Conservation (phyloP, 2,888 invertebrate genomes). For the Acanthosepion esculentum region DNA sequence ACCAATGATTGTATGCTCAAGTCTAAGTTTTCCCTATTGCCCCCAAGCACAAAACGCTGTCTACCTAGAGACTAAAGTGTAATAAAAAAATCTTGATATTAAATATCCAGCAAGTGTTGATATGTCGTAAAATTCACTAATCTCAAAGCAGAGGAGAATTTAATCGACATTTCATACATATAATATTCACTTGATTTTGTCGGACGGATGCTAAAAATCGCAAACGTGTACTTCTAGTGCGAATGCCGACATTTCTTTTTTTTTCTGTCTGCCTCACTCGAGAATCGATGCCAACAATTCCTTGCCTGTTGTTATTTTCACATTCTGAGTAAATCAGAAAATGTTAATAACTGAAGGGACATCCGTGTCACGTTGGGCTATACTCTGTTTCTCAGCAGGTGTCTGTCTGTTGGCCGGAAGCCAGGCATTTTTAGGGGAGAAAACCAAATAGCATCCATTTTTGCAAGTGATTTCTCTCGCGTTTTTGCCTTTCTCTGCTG, state of each 20-base stretch:
- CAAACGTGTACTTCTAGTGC: not conserved
- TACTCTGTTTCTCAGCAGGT: not conserved
- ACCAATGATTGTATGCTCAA: too few relatives aligned
- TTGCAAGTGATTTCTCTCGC: not conserved
- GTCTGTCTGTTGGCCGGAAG: not conserved
- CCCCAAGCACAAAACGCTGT: too few relatives aligned
- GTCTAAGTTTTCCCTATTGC: too few relatives aligned
- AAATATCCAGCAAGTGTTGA: too few relatives aligned
- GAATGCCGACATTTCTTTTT: not conserved
- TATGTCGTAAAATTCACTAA: too few relatives aligned
- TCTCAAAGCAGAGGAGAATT: too few relatives aligned
- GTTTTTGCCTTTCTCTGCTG: not conserved
- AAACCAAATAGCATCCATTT: not conserved
- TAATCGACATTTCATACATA: too few relatives aligned
- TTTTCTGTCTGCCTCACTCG: not conserved
- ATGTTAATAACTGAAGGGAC: not conserved
- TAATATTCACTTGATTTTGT: not conserved
- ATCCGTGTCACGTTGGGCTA: not conserved
- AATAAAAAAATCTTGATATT: too few relatives aligned
- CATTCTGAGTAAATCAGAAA: too few relatives aligned
- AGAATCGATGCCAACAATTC: not conserved
- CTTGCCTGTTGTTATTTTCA: too few relatives aligned
- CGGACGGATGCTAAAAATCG: not conserved
- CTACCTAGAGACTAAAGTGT: too few relatives aligned
- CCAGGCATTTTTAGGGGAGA: not conserved